Conservation (phyloP, 2,888 invertebrate species). For the Tyria jacobaeae region DNA sequence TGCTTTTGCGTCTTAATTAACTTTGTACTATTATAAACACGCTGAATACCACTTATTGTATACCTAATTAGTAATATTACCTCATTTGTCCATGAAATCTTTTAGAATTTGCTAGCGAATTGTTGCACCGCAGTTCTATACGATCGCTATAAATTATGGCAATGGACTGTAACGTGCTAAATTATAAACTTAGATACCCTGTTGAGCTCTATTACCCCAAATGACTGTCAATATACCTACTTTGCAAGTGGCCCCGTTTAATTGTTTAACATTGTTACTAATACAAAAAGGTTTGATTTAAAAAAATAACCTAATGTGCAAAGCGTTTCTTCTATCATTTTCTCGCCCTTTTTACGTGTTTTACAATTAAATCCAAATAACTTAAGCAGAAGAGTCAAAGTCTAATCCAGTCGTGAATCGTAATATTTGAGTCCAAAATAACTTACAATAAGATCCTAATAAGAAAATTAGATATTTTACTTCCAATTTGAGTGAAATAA, state of each 20-base stretch:
- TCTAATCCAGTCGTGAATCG: background rate
- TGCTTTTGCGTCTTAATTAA: slow-evolving; percentile 64
- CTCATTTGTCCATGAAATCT: too few species aligned
- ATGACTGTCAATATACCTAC: background rate
- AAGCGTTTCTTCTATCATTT: background rate
- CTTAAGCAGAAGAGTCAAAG: too few species aligned
- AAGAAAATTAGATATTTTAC: slow-evolving; percentile 2
- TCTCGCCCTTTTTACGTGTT: too few species aligned
- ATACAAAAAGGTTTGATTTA: background rate
- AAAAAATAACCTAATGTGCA: background rate
- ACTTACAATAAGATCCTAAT: slow-evolving; percentile 4
- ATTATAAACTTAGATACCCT: too few species aligned
- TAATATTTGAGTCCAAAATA: background rate
- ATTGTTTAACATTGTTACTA: too few species aligned
- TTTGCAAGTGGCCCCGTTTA: background rate
- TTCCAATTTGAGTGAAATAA: slow-evolving; percentile 21
- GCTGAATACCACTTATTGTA: background rate
- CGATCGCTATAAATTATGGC: too few species aligned
- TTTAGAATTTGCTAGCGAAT: too few species aligned
- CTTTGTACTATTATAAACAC: slow-evolving; percentile 35
- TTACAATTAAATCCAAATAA: too few species aligned
- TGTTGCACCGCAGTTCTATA: too few species aligned
- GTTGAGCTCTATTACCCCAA: too few species aligned
- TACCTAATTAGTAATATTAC: too few species aligned
- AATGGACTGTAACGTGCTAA: too few species aligned